Evolutionary conservation across 2,888 invertebrate genomes (phyloP).

Genomic region (Eupithecia exiguata): DNA sequence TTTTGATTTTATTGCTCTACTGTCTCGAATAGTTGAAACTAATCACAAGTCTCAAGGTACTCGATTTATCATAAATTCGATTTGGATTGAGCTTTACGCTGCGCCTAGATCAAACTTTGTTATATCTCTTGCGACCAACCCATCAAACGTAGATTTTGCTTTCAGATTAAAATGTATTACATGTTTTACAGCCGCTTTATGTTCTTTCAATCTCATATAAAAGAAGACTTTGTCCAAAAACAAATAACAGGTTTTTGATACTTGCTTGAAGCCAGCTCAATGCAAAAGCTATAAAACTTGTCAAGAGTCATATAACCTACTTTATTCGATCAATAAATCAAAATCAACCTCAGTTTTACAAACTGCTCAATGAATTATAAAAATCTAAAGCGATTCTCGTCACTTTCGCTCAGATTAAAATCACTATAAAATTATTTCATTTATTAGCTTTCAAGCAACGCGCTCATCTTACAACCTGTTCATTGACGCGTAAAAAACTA

Average conservation of each 20-base stretch:
- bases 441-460: constrained; percentile 19
- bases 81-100: background rate
- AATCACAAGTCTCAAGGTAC: background rate
- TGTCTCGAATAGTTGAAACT: constrained; percentile 3
- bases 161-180: background rate
- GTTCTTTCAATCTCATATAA: background rate
- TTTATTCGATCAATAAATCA: background rate
- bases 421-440: constrained; percentile 9
- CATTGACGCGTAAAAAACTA: constrained; percentile 35
- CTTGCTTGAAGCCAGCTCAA: background rate
- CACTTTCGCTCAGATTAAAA: constrained; percentile 14
- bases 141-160: background rate
- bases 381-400: background rate
- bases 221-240: background rate
- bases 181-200: background rate
- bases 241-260: background rate
- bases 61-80: constrained; percentile 2
- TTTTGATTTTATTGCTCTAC: constrained; percentile 12
- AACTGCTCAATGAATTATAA: background rate
- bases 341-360: background rate
- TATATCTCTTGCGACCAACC: background rate
- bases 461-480: constrained; percentile 21
- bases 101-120: background rate
- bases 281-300: background rate
- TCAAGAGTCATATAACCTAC: background rate